Percentiles rank a stretch among this genome's conserved stretches.
Conservation (phyloP, 2,113 vertebrate species). For the cat (Felis catus) region DNA sequence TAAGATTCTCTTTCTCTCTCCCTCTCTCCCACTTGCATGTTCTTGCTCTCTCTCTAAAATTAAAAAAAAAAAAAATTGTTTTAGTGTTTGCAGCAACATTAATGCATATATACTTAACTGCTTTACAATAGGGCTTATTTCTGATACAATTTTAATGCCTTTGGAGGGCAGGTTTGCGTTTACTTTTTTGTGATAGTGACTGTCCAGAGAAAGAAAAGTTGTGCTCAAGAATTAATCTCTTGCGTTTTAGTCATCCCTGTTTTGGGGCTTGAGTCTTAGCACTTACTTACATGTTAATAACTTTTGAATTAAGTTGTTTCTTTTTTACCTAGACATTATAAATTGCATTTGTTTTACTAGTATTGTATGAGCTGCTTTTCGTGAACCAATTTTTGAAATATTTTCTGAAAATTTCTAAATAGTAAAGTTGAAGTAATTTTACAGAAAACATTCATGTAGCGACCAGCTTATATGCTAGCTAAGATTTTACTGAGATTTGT, state of each 20-base stretch:
- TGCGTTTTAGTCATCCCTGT: not conserved
- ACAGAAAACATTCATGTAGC: not conserved
- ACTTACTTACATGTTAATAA: not conserved
- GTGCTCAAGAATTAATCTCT: not conserved
- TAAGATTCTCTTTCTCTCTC: too few relatives aligned
- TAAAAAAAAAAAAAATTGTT: not conserved
- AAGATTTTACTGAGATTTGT: not conserved
- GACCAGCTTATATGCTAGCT: not conserved
- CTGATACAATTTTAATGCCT: not conserved
- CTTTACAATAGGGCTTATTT: not conserved
- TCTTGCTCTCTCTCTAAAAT: too few relatives aligned
- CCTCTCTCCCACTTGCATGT: too few relatives aligned
- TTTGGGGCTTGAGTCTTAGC: not conserved
- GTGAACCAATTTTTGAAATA: not conserved
- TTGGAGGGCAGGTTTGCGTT: not conserved
- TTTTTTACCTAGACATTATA: not conserved
- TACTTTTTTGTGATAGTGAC: not conserved
- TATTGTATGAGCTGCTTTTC: not conserved
- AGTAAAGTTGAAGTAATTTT: not conserved
- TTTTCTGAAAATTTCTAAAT: not conserved
- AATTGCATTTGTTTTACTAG: not conserved
- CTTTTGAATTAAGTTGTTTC: constrained; percentile 5
- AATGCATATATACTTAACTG: not conserved
- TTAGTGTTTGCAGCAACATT: not conserved
- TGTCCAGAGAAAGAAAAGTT: not conserved